A percentile compares a stretch with the other conserved stretches of the same genome.
These are phyloP conservation scores for Penaeus vannamei DNA, from an alignment of 1,140 invertebrate species.

Conservation along the genomic window DNA sequence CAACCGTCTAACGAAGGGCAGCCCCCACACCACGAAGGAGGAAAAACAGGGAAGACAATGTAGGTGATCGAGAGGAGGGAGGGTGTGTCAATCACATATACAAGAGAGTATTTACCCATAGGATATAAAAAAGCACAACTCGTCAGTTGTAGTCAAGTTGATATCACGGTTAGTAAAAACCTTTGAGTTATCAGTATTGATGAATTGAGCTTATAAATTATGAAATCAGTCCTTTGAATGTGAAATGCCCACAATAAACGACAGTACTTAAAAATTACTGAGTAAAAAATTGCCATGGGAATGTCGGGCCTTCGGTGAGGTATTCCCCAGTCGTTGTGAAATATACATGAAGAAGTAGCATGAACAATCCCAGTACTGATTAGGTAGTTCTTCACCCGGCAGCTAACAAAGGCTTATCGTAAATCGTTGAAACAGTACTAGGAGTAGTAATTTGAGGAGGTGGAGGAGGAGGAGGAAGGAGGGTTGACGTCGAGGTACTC, in stretches of 20 bases:
- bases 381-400: conserved; percentile 50
- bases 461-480: conserved; percentile 50
- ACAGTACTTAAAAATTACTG: conserved; percentile 64
- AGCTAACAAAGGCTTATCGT: conserved; percentile 31
- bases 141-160: conserved; percentile 57
- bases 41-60: conserved; percentile 61
- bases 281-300: conserved; percentile 62
- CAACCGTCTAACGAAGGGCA: conserved; percentile 55
- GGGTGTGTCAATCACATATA: conserved; percentile 59
- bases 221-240: conserved; percentile 59
- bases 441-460: conserved; percentile 59
- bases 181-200: conserved; percentile 63
- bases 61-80: conserved; percentile 55
- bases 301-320: conserved; percentile 61
- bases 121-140: conserved; percentile 65
- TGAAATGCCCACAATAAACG: conserved; percentile 60
- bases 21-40: conserved; percentile 54
- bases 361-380: conserved; percentile 56
- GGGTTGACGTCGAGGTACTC: conserved; percentile 48
- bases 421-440: conserved; percentile 64
- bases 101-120: conserved; percentile 62
- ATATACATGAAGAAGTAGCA: conserved; percentile 44
- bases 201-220: conserved; percentile 65
- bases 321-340: conserved; percentile 64
- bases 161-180: conserved; percentile 62